Evolutionary conservation across 1,140 invertebrate species (phyloP).

Genomic region (Drosophila subpulchrella): DNA sequence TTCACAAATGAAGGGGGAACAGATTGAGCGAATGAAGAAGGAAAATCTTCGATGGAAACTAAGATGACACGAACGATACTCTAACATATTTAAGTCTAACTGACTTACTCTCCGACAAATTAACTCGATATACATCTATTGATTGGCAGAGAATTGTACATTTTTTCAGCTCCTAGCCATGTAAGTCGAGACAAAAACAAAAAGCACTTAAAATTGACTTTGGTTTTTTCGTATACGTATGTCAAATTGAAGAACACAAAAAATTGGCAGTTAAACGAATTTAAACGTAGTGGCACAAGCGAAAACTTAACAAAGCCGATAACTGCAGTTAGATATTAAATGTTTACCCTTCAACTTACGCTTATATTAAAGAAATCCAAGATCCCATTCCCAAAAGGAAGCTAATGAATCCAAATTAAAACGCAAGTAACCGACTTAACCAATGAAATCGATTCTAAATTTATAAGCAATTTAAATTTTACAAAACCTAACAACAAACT

Average conservation of each 20-base stretch:
- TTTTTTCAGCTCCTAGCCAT: slow-evolving; percentile 31
- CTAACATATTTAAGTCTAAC: slow-evolving; percentile 26
- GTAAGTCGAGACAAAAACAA: slow-evolving; percentile 9
- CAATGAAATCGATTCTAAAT: slow-evolving; percentile 71
- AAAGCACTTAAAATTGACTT: slow-evolving; percentile 38
- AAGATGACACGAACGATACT: slow-evolving; percentile 24
- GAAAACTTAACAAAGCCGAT: slow-evolving; percentile 20
- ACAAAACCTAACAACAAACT: slow-evolving; percentile 46
- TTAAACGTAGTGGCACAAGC: slow-evolving; percentile 73
- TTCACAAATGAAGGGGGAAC: neutral
- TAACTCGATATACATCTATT: neutral
- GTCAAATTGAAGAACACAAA: slow-evolving; percentile 37
- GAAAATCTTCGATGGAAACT: neutral
- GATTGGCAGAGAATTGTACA: neutral
- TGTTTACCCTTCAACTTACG: slow-evolving; percentile 50
- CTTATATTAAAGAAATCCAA: slow-evolving; percentile 30
- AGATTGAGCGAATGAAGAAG: slow-evolving; percentile 2
- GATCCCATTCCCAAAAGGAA: neutral
- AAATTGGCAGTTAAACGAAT: slow-evolving; percentile 70
- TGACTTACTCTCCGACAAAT: slow-evolving; percentile 16
- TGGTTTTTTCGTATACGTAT: slow-evolving; percentile 42
- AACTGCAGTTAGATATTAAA: slow-evolving; percentile 31
- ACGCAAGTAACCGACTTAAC: slow-evolving; percentile 12
- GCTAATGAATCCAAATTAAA: neutral
- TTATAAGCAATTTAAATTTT: slow-evolving; percentile 82